These are phyloP conservation scores for Scolanthus callimorphus DNA, from an alignment of 92 coral and sea anemone species.

Conservation along the genomic window DNA sequence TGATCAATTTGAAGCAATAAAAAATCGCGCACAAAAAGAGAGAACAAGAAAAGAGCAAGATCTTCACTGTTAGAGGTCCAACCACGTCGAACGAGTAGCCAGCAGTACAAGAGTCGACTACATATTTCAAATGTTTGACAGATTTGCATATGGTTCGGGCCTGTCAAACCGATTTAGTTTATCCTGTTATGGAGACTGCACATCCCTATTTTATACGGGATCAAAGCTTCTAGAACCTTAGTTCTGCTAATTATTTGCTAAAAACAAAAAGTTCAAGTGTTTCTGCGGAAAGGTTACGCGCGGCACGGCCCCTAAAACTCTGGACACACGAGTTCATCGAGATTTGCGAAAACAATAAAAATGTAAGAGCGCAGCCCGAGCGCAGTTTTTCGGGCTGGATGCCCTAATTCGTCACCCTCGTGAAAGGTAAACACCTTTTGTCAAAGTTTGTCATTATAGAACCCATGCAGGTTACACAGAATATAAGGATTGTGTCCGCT, in stretches of 20 bases:
- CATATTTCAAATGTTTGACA: conserved; percentile 80
- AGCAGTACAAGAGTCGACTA: conserved; percentile 28
- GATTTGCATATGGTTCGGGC: conserved; percentile 78
- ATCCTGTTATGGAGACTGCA: conserved; percentile 79
- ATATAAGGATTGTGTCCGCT: conserved; percentile 31
- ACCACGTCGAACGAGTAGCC: conserved; percentile 15
- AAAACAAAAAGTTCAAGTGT: background rate
- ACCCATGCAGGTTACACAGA: conserved; percentile 27
- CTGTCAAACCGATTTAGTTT: conserved; percentile 56
- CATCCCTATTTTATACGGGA: too few relatives aligned
- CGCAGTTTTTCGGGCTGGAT: conserved; percentile 13
- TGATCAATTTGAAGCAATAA: background rate
- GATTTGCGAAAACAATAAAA: background rate
- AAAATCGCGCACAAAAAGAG: conserved; percentile 22
- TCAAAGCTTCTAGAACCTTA: too few relatives aligned
- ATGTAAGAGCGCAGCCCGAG: background rate
- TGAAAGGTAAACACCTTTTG: conserved; percentile 63
- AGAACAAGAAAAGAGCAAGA: conserved; percentile 21
- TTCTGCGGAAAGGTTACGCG: background rate
- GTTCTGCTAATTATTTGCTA: conserved; percentile 2
- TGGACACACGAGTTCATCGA: background rate
- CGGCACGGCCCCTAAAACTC: too few relatives aligned
- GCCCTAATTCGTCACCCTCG: conserved; percentile 31
- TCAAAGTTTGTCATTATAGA: conserved; percentile 32
- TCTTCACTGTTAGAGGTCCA: too few relatives aligned